Conservation (phyloP, 64 coral and sea anemone species). For the Montipora sp. region DNA sequence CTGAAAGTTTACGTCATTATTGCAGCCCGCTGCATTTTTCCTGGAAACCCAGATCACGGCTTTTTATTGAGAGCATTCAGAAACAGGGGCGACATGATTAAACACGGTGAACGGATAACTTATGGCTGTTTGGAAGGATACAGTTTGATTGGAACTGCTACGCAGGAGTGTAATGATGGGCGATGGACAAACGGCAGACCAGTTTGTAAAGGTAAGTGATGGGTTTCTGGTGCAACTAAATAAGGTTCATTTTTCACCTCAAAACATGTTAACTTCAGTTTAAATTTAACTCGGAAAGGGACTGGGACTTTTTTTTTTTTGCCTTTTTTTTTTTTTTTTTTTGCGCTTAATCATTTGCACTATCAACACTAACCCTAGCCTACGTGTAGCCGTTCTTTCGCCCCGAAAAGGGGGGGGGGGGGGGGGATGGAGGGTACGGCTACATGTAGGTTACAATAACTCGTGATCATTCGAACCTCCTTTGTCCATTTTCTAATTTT, state of each 20-base stretch:
- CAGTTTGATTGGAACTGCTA: slow-evolving; percentile 5
- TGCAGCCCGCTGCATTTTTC: slow-evolving; percentile 5
- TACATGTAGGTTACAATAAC: too few relatives aligned
- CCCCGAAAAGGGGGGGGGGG: too few relatives aligned
- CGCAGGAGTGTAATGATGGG: slow-evolving; percentile 15
- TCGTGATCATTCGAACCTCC: too few relatives aligned
- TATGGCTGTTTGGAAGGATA: neutral
- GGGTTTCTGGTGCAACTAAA: neutral
- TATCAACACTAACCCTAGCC: too few relatives aligned
- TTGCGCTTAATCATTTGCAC: too few relatives aligned
- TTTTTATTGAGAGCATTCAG: neutral
- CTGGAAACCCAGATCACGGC: slow-evolving; percentile 1
- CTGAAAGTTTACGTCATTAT: neutral
- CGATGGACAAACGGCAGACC: slow-evolving; percentile 21
- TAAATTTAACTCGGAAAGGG: too few relatives aligned
- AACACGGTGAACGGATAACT: slow-evolving; percentile 17
- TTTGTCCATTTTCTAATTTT: neutral
- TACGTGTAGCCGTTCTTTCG: too few relatives aligned
- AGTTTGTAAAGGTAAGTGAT: slow-evolving; percentile 18
- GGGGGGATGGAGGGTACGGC: too few relatives aligned
- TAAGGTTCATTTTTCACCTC: neutral
- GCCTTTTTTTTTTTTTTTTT: too few relatives aligned
- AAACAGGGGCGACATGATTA: neutral
- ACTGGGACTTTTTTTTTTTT: too few relatives aligned
- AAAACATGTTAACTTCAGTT: neutral